phyloP scores from a whole-genome alignment of 1,140 invertebrate genomes.

The Polyergus mexicanus region DNA sequence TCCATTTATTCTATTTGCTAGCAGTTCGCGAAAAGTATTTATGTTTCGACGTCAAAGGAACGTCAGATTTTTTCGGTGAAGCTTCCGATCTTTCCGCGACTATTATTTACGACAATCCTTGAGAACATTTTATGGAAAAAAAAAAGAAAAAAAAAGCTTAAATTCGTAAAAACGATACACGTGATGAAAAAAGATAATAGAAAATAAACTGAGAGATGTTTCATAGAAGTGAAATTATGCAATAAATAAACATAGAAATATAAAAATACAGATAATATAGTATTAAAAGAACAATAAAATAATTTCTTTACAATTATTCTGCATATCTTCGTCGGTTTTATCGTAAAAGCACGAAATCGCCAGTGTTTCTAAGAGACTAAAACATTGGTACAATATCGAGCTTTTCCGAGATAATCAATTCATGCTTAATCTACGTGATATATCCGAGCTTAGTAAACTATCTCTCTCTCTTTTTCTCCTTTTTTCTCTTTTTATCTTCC shows the following conservation, averaged over 20 bases:
- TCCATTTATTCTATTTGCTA: slow-evolving; percentile 15
- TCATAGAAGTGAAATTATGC: background rate
- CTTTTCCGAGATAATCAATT: slow-evolving; percentile 28
- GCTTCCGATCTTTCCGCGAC: background rate
- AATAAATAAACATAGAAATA: too few species aligned
- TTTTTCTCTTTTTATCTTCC: background rate
- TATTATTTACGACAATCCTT: background rate
- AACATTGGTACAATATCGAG: background rate
- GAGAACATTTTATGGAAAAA: background rate
- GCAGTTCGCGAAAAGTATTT: background rate
- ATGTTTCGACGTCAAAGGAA: background rate
- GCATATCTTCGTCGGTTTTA: background rate
- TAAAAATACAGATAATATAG: too few species aligned
- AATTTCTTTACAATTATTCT: background rate
- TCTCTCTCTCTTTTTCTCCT: background rate
- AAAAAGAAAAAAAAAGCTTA: background rate
- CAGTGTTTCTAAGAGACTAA: slow-evolving; percentile 15
- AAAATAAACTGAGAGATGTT: background rate
- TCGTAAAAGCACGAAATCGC: slow-evolving; percentile 8
- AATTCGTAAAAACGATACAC: background rate
- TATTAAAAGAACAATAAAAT: too few species aligned
- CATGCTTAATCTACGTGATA: slow-evolving; percentile 36
- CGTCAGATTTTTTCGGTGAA: background rate
- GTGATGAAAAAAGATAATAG: background rate
- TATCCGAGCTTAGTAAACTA: slow-evolving; percentile 9